Conservation (phyloP, 2,113 vertebrate genomes). For the Ranitomeya variabilis region DNA sequence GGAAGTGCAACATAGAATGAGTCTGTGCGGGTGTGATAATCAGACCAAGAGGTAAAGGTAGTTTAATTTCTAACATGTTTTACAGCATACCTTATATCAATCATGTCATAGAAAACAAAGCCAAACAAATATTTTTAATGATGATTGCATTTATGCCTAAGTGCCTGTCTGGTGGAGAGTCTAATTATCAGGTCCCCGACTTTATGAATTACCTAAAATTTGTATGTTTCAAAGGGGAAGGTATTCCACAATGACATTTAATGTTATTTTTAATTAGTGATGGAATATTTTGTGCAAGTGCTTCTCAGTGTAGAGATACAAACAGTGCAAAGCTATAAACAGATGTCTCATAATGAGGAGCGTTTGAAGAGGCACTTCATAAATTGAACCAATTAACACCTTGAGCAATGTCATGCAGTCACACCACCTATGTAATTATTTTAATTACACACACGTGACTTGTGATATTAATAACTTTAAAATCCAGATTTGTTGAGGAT, state of each 20-base stretch:
- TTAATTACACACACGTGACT: constrained; percentile 46
- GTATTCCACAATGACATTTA: constrained; percentile 16
- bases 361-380: constrained; percentile 46
- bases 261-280: constrained; percentile 33
- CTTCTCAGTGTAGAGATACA: constrained; percentile 30
- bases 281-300: constrained; percentile 35
- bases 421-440: constrained; percentile 52
- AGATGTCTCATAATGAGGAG: constrained; percentile 43
- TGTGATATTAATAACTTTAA: constrained; percentile 35
- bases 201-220: not conserved
- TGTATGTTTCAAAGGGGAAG: not conserved
- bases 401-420: constrained; percentile 53
- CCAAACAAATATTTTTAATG: not conserved
- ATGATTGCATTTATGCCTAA: not conserved
- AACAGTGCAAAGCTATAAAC: constrained; percentile 48
- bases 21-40: not conserved
- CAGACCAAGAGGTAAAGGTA: not conserved
- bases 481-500: not conserved
- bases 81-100: not conserved
- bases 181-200: not conserved
- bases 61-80: not conserved
- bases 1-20: not conserved
- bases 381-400: constrained; percentile 55
- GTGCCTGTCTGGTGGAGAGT: not conserved
- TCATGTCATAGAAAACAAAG: not conserved